phyloP scores from a whole-genome alignment of 2,113 vertebrate species.

The Talpa occidentalis region DNA sequence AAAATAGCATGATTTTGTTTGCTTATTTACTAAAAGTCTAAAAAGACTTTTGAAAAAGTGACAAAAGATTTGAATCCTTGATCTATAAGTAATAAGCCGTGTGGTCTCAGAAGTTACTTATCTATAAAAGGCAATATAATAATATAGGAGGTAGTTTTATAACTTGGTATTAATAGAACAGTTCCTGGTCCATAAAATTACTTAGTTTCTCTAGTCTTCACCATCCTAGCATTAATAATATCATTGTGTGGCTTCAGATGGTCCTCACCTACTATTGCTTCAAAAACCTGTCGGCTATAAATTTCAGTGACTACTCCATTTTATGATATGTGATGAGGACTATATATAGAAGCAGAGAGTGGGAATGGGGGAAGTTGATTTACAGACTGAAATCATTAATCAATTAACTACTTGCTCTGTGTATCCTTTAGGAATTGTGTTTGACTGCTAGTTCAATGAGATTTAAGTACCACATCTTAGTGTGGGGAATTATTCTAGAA shows the following conservation, averaged over 20 bases:
- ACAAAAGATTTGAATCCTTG: neutral
- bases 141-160: neutral
- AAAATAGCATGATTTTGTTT: neutral
- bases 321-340: neutral
- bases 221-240: neutral
- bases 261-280: neutral
- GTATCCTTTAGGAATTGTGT: neutral
- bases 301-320: neutral
- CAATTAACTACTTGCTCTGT: neutral
- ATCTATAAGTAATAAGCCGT: neutral
- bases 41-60: neutral
- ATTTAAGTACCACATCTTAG: neutral
- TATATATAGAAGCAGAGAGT: neutral
- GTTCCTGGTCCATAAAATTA: neutral
- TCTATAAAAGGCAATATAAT: neutral
- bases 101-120: neutral
- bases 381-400: neutral
- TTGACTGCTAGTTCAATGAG: neutral
- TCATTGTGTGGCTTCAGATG: neutral
- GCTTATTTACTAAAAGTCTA: constrained; percentile 3
- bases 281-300: neutral
- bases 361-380: neutral
- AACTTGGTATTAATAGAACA: neutral
- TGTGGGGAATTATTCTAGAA: neutral
- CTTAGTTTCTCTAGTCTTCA: neutral